Percentiles rank a stretch among this genome's conserved stretches.
phyloP scores from a whole-genome alignment of 2,888 invertebrate species.

The Campopleginae sp. region DNA sequence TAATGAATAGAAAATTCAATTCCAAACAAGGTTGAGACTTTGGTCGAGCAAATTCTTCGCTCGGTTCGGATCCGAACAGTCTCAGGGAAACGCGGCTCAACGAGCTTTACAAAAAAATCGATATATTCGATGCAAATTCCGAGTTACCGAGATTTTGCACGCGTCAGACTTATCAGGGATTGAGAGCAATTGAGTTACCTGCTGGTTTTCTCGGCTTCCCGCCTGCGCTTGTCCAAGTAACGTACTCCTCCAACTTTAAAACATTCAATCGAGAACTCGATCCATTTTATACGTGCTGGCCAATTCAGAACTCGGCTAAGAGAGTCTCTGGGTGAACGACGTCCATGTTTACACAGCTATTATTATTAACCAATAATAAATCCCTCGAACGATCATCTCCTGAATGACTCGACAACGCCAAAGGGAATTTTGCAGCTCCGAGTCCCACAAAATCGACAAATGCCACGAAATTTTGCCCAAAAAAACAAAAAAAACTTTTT shows the following conservation, averaged over 20 bases:
- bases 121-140: not conserved
- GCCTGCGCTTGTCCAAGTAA: constrained; percentile 29
- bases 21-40: constrained; percentile 9
- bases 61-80: not conserved
- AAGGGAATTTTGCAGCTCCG: not conserved
- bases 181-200: constrained; percentile 51
- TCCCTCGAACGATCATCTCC: not conserved
- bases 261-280: not conserved
- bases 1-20: too few species aligned
- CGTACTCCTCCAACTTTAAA: not conserved
- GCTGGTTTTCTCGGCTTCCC: constrained; percentile 42
- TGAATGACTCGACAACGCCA: not conserved
- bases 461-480: too few species aligned
- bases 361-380: not conserved
- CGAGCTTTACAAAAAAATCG: constrained; percentile 3
- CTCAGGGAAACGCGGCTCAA: not conserved
- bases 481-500: too few species aligned
- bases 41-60: not conserved
- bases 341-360: not conserved
- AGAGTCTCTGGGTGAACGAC: not conserved
- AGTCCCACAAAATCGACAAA: not conserved
- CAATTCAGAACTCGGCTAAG: constrained; percentile 11
- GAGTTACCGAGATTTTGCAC: not conserved
- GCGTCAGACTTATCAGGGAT: constrained; percentile 16
- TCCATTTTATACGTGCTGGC: not conserved